phyloP scores from a whole-genome alignment of 1,140 invertebrate species.

The Coelopa frigida region DNA sequence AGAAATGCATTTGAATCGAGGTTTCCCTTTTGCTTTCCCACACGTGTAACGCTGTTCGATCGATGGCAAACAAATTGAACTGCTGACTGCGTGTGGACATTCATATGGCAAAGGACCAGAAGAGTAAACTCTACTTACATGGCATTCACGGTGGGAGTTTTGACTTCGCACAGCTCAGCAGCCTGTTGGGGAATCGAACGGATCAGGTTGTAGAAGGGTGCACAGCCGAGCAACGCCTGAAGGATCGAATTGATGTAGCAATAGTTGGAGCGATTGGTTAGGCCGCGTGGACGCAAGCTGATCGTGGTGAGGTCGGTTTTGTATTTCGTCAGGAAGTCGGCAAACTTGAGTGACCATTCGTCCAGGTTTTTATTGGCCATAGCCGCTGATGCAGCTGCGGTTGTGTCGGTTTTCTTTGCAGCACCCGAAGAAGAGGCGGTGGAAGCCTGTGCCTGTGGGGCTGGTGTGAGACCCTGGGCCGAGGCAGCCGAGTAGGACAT shows the following conservation, averaged over 20 bases:
- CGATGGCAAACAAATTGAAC: conserved; percentile 19
- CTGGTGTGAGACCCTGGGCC: conserved; percentile 26
- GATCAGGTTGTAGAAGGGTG: conserved; percentile 87
- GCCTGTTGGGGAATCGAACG: conserved; percentile 59
- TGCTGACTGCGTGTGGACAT: conserved; percentile 43
- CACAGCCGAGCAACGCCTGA: conserved; percentile 84
- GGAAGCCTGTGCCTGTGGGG: background rate
- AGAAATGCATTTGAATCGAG: background rate
- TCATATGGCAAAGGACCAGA: background rate
- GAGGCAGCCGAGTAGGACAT: conserved; percentile 42
- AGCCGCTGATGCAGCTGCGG: conserved; percentile 7
- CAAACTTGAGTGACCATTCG: conserved; percentile 45
- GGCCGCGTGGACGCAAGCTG: conserved; percentile 72
- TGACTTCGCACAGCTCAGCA: conserved; percentile 52
- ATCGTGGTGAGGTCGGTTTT: conserved; percentile 65
- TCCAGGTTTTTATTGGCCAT: conserved; percentile 23
- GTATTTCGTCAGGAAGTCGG: conserved; percentile 65
- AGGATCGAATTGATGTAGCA: conserved; percentile 92
- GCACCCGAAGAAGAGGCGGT: conserved; percentile 4
- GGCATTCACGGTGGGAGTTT: conserved; percentile 83
- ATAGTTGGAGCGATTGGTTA: conserved; percentile 88
- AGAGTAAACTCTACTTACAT: conserved; percentile 47
- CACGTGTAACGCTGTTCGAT: conserved; percentile 36
- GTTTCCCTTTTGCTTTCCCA: conserved; percentile 28
- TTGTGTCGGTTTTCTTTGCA: conserved; percentile 15